Conservation (phyloP, 2,797 vertebrate genomes). For the Crenuchus spilurus region DNA sequence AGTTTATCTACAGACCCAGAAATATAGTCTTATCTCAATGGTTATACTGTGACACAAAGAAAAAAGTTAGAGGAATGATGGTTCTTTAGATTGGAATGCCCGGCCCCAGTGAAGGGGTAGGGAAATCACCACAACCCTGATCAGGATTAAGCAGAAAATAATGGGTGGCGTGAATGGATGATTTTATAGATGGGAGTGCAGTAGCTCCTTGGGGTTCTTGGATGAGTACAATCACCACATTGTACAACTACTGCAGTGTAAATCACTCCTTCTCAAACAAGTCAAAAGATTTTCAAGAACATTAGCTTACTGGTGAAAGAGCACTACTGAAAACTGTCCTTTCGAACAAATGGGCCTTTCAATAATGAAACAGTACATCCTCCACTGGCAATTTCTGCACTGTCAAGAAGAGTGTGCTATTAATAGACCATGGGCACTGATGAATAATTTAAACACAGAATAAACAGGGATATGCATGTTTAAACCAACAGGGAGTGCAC, state of each 20-base stretch:
- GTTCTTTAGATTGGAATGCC: too few species aligned
- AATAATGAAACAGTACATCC: conserved; percentile 35
- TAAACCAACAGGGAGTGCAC: neutral
- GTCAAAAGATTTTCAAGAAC: conserved; percentile 5
- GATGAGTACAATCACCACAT: neutral
- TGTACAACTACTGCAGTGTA: neutral
- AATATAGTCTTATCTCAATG: too few species aligned
- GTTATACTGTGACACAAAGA: too few species aligned
- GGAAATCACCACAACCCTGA: too few species aligned
- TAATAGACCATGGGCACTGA: conserved; percentile 23
- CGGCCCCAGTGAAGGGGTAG: too few species aligned
- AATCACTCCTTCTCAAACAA: neutral
- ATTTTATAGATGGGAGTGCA: neutral
- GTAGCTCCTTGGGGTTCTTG: neutral
- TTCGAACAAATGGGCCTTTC: conserved; percentile 6
- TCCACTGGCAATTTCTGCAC: conserved; percentile 15
- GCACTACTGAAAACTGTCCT: neutral
- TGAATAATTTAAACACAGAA: conserved; percentile 29
- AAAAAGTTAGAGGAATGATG: too few species aligned
- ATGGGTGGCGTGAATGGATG: too few species aligned
- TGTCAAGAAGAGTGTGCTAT: neutral
- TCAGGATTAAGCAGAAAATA: too few species aligned
- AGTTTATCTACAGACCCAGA: too few species aligned
- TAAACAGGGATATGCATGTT: neutral
- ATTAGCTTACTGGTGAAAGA: neutral